phyloP scores from a whole-genome alignment of 1,140 invertebrate species.

The Popillia japonica region DNA sequence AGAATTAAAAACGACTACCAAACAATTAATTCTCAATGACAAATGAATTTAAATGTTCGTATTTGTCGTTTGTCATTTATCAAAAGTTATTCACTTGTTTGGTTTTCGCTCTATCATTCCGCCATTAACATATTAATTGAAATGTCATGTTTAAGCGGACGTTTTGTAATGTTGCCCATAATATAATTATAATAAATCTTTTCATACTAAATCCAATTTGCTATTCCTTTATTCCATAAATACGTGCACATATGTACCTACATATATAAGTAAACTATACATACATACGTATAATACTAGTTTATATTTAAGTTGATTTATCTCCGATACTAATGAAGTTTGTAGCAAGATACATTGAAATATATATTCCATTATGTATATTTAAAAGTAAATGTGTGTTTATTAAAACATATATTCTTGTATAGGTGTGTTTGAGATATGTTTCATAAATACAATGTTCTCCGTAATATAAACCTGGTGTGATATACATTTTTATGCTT shows the following conservation, averaged over 20 bases:
- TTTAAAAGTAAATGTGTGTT: too few species aligned
- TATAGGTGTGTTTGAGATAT: background rate
- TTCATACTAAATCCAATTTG: too few species aligned
- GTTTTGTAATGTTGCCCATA: background rate
- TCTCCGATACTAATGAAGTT: too few species aligned
- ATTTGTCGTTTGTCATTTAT: background rate
- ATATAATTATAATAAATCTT: background rate
- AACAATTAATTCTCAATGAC: background rate
- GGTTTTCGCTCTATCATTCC: background rate
- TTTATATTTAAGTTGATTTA: too few species aligned
- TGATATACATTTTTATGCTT: background rate
- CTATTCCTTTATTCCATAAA: too few species aligned
- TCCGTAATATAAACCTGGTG: background rate
- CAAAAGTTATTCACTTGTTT: background rate
- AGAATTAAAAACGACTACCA: too few species aligned
- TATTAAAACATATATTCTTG: too few species aligned
- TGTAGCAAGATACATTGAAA: too few species aligned
- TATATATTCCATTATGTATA: too few species aligned
- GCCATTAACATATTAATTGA: slow-evolving; percentile 15
- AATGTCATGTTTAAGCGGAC: background rate
- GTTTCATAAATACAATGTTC: background rate
- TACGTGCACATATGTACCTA: too few species aligned
- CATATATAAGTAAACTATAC: too few species aligned
- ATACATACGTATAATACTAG: too few species aligned
- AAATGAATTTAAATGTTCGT: background rate